These are phyloP conservation scores for Leucophora obtusa DNA, from an alignment of 2,888 invertebrate genomes.

Conservation along the genomic window DNA sequence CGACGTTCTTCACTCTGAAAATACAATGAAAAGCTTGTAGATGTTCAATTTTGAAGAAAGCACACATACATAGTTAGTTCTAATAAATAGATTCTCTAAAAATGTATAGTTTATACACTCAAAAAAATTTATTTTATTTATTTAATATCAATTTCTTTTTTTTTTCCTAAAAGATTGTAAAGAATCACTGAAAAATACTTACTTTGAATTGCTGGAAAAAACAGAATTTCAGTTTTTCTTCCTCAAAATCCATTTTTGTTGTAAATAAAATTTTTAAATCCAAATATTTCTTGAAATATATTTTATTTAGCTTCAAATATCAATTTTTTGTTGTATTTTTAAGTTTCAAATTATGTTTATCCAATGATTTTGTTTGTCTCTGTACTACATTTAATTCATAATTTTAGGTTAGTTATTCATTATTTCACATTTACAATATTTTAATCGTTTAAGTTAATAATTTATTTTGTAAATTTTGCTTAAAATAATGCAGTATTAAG, in stretches of 20 bases:
- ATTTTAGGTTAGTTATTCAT: conserved; percentile 51
- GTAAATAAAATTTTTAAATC: not conserved
- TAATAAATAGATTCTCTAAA: too few relatives aligned
- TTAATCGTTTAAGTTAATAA: conserved; percentile 24
- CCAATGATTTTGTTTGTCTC: conserved; percentile 26
- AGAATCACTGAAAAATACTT: too few relatives aligned
- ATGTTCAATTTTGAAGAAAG: too few relatives aligned
- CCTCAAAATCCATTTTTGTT: not conserved
- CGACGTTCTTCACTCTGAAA: too few relatives aligned
- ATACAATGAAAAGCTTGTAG: too few relatives aligned
- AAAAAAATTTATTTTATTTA: too few relatives aligned
- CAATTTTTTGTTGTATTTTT: conserved; percentile 33
- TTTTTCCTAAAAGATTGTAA: too few relatives aligned
- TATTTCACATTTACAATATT: conserved; percentile 61
- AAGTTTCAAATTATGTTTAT: conserved; percentile 63
- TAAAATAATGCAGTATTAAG: conserved; percentile 60
- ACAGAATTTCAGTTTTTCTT: too few relatives aligned
- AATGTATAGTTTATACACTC: too few relatives aligned
- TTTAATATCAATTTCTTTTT: too few relatives aligned
- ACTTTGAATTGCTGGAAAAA: too few relatives aligned
- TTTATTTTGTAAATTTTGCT: conserved; percentile 48
- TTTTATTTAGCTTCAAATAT: conserved; percentile 57
- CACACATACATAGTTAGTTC: too few relatives aligned
- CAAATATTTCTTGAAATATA: conserved; percentile 44
- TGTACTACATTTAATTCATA: conserved; percentile 52